These are phyloP conservation scores for Anguilla japonica DNA, from an alignment of 2,113 vertebrate genomes.

Conservation along the genomic window DNA sequence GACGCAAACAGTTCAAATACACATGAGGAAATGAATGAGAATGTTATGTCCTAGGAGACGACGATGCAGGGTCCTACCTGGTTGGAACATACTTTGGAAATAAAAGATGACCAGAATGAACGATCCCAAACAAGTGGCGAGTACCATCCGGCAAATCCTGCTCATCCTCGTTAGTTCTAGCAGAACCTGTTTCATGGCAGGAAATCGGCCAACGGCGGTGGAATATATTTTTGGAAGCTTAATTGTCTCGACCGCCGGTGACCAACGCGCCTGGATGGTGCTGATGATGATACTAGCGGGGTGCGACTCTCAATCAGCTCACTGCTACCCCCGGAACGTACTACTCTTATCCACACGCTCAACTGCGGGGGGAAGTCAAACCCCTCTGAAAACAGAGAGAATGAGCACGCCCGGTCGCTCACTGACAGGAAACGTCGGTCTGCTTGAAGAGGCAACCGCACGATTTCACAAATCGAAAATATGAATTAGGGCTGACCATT, in stretches of 20 bases:
- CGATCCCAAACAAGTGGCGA: constrained; percentile 94
- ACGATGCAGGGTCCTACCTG: constrained; percentile 79
- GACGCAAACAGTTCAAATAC: neutral
- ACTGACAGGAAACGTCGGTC: neutral
- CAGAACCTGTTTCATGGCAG: constrained; percentile 85
- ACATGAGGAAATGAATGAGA: constrained; percentile 20
- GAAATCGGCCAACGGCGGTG: neutral
- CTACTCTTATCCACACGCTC: constrained; percentile 49
- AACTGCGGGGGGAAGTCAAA: constrained; percentile 21
- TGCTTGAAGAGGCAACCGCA: neutral
- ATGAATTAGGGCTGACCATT: neutral
- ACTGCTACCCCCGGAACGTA: constrained; percentile 55
- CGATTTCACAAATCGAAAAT: neutral
- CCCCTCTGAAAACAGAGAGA: constrained; percentile 11
- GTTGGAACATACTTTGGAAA: constrained; percentile 99
- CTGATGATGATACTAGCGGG: constrained; percentile 54
- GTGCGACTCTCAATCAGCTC: constrained; percentile 52
- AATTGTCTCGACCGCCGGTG: neutral
- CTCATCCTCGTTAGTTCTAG: constrained; percentile 92
- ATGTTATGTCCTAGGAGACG: constrained; percentile 7
- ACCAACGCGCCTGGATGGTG: constrained; percentile 41
- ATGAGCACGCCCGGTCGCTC: constrained; percentile 50
- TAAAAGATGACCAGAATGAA: constrained; percentile 97
- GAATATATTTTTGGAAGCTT: neutral
- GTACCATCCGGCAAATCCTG: constrained; percentile 89